These are phyloP conservation scores for Cyanistes caeruleus DNA, from an alignment of 2,113 vertebrate species.

Conservation along the genomic window DNA sequence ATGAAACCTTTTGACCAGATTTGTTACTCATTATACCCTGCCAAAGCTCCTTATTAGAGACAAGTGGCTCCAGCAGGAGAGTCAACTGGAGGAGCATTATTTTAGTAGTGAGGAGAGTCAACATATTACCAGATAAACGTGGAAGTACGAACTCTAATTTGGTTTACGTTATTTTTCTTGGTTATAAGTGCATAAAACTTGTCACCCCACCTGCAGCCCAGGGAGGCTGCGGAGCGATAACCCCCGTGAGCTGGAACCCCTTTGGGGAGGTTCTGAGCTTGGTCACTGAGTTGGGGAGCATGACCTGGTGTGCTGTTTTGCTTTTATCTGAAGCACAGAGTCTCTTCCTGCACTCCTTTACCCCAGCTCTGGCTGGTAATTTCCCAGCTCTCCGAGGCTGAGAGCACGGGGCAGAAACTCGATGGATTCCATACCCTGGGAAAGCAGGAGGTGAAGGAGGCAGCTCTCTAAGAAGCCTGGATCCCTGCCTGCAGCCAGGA, in stretches of 20 bases:
- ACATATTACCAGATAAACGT: accelerated
- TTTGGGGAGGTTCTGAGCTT: neutral
- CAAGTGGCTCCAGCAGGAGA: neutral
- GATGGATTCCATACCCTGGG: accelerated
- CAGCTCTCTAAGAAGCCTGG: neutral
- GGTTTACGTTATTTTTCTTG: neutral
- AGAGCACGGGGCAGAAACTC: neutral
- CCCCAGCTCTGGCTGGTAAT: neutral
- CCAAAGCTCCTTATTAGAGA: neutral
- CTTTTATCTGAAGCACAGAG: neutral
- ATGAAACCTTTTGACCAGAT: neutral
- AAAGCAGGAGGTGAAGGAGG: neutral
- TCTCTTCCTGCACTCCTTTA: neutral
- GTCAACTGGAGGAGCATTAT: neutral
- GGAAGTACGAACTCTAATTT: neutral
- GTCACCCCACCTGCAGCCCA: neutral
- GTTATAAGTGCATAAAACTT: neutral
- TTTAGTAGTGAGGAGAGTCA: neutral
- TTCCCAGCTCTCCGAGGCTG: neutral
- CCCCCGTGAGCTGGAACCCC: neutral
- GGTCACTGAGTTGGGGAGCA: neutral
- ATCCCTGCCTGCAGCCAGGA: neutral
- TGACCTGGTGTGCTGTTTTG: neutral
- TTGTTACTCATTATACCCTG: neutral
- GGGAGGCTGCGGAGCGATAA: neutral